These are phyloP conservation scores for Delphinus delphis DNA, from an alignment of 2,113 vertebrate genomes.

Conservation along the genomic window DNA sequence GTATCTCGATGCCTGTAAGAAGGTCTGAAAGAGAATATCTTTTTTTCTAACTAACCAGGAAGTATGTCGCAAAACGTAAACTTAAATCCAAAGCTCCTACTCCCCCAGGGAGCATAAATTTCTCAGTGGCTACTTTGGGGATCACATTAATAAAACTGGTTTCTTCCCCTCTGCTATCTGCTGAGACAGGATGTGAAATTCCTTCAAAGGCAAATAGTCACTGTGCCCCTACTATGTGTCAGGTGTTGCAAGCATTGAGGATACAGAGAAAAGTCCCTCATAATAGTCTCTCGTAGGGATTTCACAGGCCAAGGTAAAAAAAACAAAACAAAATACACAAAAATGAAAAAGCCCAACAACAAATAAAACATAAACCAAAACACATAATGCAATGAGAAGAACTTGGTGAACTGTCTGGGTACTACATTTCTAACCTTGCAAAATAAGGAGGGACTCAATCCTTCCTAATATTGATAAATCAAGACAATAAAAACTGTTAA, in stretches of 20 bases:
- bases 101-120: background rate
- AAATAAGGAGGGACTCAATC: background rate
- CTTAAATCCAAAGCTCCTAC: background rate
- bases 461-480: background rate
- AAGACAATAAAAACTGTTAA: background rate
- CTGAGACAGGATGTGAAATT: background rate
- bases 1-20: background rate
- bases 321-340: background rate
- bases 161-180: background rate
- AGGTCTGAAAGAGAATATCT: background rate
- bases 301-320: background rate
- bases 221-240: background rate
- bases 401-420: background rate
- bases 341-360: background rate
- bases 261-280: background rate
- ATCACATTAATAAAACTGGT: background rate
- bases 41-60: slow-evolving; percentile 1
- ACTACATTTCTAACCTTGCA: background rate
- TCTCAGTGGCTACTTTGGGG: background rate
- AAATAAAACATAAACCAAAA: background rate
- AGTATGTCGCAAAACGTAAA: background rate
- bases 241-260: background rate
- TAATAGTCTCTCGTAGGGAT: background rate
- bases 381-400: background rate
- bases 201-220: background rate